Conservation (phyloP, 2,888 invertebrate species). For the Sesia apiformis region DNA sequence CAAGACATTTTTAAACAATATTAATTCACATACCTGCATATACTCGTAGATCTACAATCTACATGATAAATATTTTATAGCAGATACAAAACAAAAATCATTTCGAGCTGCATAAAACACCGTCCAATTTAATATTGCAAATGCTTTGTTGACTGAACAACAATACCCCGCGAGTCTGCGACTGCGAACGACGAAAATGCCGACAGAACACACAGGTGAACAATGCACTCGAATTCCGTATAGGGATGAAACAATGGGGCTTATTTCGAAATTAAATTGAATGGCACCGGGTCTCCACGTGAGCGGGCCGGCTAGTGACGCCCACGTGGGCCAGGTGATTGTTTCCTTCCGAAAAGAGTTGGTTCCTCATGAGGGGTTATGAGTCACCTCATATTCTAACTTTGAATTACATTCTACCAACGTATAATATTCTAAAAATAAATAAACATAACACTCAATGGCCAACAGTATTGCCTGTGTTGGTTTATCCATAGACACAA, state of each 20-base stretch:
- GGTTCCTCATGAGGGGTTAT: too few relatives aligned
- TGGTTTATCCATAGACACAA: too few relatives aligned
- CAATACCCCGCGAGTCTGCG: not conserved
- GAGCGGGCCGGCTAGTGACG: constrained; percentile 20
- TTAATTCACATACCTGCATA: too few relatives aligned
- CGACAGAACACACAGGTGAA: not conserved
- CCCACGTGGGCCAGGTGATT: constrained; percentile 15
- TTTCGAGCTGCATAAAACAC: not conserved
- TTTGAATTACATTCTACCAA: too few relatives aligned
- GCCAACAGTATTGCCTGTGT: too few relatives aligned
- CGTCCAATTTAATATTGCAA: not conserved
- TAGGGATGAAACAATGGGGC: constrained; percentile 24
- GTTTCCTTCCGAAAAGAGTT: not conserved
- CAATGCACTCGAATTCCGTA: constrained; percentile 1
- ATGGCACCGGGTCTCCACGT: constrained; percentile 32
- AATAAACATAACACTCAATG: too few relatives aligned
- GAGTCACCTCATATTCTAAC: too few relatives aligned
- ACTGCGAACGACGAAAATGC: not conserved
- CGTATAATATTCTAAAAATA: too few relatives aligned
- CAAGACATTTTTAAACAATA: too few relatives aligned
- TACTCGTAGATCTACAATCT: too few relatives aligned
- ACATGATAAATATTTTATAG: too few relatives aligned
- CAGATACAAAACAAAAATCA: too few relatives aligned
- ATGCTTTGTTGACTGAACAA: not conserved
- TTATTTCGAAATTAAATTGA: constrained; percentile 41